These are phyloP conservation scores for Tamias sibiricus DNA, from an alignment of 2,113 vertebrate species.

Conservation along the genomic window DNA sequence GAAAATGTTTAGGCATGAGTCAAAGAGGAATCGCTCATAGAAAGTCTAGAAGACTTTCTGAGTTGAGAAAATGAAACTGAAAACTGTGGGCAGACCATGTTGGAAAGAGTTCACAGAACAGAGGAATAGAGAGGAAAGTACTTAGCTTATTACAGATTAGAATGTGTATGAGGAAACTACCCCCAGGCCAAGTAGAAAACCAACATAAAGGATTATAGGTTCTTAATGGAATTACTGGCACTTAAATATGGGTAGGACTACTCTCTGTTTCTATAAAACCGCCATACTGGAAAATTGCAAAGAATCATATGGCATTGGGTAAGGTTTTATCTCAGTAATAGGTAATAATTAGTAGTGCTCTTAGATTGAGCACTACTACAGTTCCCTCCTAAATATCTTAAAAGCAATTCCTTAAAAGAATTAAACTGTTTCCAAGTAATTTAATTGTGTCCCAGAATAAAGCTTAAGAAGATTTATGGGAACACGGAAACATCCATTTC, in stretches of 20 bases:
- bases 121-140: background rate
- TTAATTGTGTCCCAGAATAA: background rate
- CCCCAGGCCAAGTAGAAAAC: background rate
- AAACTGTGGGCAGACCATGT: background rate
- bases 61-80: background rate
- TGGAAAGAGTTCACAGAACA: background rate
- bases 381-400: background rate
- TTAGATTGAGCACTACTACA: background rate
- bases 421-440: background rate
- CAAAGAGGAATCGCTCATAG: background rate
- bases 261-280: background rate
- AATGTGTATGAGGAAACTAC: background rate
- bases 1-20: background rate
- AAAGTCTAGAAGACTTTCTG: background rate
- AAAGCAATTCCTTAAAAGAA: conserved; percentile 32
- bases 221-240: background rate
- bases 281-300: background rate
- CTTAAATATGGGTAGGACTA: background rate
- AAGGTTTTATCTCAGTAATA: background rate
- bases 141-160: background rate
- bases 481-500: background rate
- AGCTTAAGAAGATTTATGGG: conserved; percentile 28
- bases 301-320: background rate
- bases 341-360: background rate
- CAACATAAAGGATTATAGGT: background rate